Evolutionary conservation across 2,113 vertebrate genomes (phyloP).

Genomic region (Catagonus wagneri): DNA sequence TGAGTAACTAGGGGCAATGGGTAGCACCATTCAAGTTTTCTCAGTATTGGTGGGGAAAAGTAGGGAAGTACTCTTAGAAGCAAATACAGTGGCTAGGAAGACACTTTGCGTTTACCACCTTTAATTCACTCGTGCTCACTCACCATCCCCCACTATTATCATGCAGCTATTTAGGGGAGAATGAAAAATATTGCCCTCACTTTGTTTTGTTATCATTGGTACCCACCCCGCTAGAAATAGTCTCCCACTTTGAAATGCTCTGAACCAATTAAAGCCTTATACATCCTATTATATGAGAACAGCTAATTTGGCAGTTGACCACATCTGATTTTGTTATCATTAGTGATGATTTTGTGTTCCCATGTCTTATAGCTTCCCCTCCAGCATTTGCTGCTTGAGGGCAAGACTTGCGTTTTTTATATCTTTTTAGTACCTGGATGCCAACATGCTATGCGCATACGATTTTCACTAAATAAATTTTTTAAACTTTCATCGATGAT

Average conservation of each 20-base stretch:
- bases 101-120: not conserved
- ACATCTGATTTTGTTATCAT: not conserved
- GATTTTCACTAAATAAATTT: not conserved
- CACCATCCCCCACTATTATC: not conserved
- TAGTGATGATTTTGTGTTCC: not conserved
- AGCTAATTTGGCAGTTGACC: not conserved
- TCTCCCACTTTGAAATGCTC: not conserved
- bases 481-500: not conserved
- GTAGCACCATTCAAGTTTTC: not conserved
- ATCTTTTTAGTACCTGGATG: not conserved
- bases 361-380: not conserved
- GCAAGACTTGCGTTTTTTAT: not conserved
- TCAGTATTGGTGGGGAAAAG: not conserved
- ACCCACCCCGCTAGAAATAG: not conserved
- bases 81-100: not conserved
- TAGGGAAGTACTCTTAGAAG: not conserved
- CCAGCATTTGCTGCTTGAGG: not conserved
- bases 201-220: constrained; percentile 17
- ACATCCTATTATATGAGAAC: not conserved
- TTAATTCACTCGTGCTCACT: not conserved
- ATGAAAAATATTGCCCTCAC: not conserved
- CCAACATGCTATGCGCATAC: not conserved
- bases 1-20: not conserved
- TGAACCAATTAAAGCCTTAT: not conserved
- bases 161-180: not conserved